Base-by-base conservation (phyloP, 2,797 vertebrate genomes). In the Sylvilagus floridanus region DNA sequence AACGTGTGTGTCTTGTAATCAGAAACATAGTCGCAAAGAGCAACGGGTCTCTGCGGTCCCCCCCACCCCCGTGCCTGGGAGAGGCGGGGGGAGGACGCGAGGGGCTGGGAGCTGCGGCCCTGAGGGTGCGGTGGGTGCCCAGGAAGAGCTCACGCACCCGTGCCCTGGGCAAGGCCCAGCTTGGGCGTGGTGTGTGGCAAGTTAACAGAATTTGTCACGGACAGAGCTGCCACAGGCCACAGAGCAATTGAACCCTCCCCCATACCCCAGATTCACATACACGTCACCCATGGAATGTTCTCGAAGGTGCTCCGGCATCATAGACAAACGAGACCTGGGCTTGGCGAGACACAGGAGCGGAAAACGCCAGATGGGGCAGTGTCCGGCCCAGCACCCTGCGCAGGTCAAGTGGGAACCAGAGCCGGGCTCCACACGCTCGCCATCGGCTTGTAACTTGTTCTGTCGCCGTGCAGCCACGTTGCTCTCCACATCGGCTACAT, bases 91-190 rank as follows among this genome's bases (percentile, higher is more conserved):
- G 57, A 42, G 0, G 7, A 66, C 1, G 66, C 10, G 7, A 47
- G 30, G 60, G 60, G 26, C 24, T 62, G 81, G 4, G 57, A 19
- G 5, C 42, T 3, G 17, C 47, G n/a, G 60, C n/a, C 8, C 35
- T 1, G 37, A 35, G 1, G 9, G n/a, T 2, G 6, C 16, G 7
- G n/a, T 14, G 42, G n/a, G n/a, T 1, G 5, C 50, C 42, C 42
- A 42, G 42, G 42, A 42, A 42, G 42, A 42, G 42, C 42, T 42
- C 42, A 42, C 42, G 7, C 42, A 42, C 42, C 42, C 1, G 42
- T 42, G 26, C 21, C 1, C 10, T 26, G 75, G 69, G 77, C 72
- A 26, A 32, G 35, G 42, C 10, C 32, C 28, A 54, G 37, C 77
- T 24, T 62, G 71, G 90, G 21, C 52, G 19, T 26, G 60, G 60